These are phyloP conservation scores for Silurus glanis DNA, from an alignment of 2,113 vertebrate species.

Conservation along the genomic window DNA sequence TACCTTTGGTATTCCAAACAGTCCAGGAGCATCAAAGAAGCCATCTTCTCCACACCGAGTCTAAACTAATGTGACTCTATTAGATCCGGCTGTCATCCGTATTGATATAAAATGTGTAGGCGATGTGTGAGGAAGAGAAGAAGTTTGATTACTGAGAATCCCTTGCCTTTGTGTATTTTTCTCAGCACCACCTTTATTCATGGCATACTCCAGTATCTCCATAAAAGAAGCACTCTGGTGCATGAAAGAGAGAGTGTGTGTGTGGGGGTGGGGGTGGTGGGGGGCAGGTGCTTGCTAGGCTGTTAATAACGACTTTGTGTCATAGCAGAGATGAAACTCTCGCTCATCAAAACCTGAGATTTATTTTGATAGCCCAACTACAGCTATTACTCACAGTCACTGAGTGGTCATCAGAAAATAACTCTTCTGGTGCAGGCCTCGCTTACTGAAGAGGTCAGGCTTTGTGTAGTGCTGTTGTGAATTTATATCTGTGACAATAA, in stretches of 20 bases:
- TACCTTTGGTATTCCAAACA: background rate
- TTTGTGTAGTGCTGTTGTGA: slow-evolving; percentile 27
- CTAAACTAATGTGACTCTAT: slow-evolving; percentile 42
- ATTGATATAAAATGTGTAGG: slow-evolving; percentile 46
- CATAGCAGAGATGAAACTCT: slow-evolving; percentile 42
- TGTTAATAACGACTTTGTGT: slow-evolving; percentile 54
- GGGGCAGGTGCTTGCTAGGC: slow-evolving; percentile 40
- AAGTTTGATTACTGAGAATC: slow-evolving; percentile 42
- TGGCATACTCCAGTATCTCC: slow-evolving; percentile 35
- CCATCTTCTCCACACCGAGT: slow-evolving; percentile 15
- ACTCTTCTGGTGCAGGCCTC: slow-evolving; percentile 13
- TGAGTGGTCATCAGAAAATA: slow-evolving; percentile 34
- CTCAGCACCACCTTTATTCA: slow-evolving; percentile 36
- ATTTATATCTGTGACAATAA: slow-evolving; percentile 21
- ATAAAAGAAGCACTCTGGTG: slow-evolving; percentile 34
- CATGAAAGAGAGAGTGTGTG: background rate
- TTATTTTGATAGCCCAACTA: slow-evolving; percentile 41
- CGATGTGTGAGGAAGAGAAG: slow-evolving; percentile 29
- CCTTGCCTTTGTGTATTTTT: slow-evolving; percentile 36
- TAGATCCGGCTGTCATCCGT: slow-evolving; percentile 39
- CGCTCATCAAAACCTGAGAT: slow-evolving; percentile 51
- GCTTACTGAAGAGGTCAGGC: slow-evolving; percentile 27
- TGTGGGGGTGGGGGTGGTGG: background rate
- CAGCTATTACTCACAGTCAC: slow-evolving; percentile 44
- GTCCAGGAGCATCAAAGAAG: background rate